These are phyloP conservation scores for Calcarius lapponicus DNA, from an alignment of 2,797 vertebrate genomes.

Conservation along the genomic window DNA sequence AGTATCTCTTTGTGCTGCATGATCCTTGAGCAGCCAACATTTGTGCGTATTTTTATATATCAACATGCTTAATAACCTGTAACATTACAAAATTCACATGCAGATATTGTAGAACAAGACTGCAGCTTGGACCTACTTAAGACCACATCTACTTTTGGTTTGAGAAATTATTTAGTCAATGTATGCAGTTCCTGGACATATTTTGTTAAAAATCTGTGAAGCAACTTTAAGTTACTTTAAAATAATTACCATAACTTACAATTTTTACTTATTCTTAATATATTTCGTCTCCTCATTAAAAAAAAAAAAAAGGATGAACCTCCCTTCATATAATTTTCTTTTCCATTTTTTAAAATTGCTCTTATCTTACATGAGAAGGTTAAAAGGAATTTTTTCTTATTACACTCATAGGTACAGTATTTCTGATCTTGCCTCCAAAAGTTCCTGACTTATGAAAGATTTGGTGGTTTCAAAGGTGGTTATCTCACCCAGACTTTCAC, in stretches of 20 bases:
- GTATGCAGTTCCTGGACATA: not conserved
- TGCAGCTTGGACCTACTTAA: not conserved
- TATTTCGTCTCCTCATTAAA: not conserved
- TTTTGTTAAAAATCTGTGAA: not conserved
- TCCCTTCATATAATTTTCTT: not conserved
- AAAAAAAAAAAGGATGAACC: not conserved
- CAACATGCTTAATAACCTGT: not conserved
- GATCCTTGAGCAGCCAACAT: constrained; percentile 5
- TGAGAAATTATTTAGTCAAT: not conserved
- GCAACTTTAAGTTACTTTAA: not conserved
- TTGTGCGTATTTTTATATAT: not conserved
- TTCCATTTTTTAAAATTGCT: not conserved
- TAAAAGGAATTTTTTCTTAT: not conserved
- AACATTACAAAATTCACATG: not conserved
- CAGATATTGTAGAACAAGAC: not conserved
- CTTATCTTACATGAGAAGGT: not conserved
- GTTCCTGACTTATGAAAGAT: constrained; percentile 3
- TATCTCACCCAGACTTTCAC: constrained; percentile 25
- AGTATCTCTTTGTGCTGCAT: not conserved
- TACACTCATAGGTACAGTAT: not conserved
- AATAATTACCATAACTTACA: not conserved
- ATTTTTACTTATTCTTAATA: not conserved
- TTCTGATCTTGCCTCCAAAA: not conserved
- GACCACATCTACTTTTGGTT: not conserved
- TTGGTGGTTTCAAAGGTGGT: not conserved